Evolutionary conservation across 1,140 invertebrate species (phyloP), one percentile per base, ranked within the genome.

Genomic region (Heliconius hewitsoni): DNA sequence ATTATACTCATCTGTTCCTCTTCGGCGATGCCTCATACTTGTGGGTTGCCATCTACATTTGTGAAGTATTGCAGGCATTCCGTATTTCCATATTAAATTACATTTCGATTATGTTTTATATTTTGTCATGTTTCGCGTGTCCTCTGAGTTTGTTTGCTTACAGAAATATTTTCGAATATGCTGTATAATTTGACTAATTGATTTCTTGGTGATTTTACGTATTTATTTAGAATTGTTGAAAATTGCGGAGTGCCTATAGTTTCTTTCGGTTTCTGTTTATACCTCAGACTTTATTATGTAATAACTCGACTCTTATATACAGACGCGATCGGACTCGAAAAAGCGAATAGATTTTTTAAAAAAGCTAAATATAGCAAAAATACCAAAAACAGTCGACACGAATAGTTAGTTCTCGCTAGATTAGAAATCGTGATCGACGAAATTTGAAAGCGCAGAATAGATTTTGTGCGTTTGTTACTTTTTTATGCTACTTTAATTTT

Each of bases 401-500:
- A 66, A 66, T 66, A 66, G 60, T 66, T 66, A 66, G 60, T 66
- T 27, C 23, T 66, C 60, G 60, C 60, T 66, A 66, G 60, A 66
- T 66, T 66, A 66, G 60, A 27, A 16, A 66, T 66, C 60, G 60
- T 66, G 60, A 30, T 66, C 60, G 60, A 66, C 27, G 9, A 66
- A 66, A 66, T 27, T 16, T 27, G 9, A 30, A 30, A 30, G 30
- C 60, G 60, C 27, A 11, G 60, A 16, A 66, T n/a, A 60, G 3
- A 11, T 11, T 60, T 60, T 27, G 8, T 6, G 11, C 23, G 23
- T 66, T 66, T 30, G 2, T 30, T 27, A 27, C 27, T 30, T 66
- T 30, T 27, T 23, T 57, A 27, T 27, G n/a, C 57, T 60, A 23
- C 19, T 60, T 27, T 11, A 8, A 1, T 30, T 66, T 66, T 30